Evolutionary conservation across 1,140 invertebrate genomes (phyloP).

Genomic region (Oryzaephilus surinamensis): DNA sequence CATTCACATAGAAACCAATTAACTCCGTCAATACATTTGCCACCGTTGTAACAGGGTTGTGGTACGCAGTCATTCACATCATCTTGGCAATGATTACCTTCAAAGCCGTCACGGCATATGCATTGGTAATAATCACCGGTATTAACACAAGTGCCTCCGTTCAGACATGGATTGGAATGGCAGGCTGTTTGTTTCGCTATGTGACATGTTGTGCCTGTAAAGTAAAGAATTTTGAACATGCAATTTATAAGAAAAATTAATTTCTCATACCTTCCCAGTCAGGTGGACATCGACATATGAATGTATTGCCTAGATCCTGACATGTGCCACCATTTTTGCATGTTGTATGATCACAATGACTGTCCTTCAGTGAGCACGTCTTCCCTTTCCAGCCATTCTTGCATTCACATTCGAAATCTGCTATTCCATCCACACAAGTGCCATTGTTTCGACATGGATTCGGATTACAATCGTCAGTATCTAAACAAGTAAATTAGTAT

Average conservation of each 20-base stretch:
- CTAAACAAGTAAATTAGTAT: conserved; percentile 39
- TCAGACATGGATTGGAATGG: conserved; percentile 56
- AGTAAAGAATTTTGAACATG: no score
- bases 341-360: conserved; percentile 52
- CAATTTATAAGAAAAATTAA: no score
- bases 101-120: conserved; percentile 54
- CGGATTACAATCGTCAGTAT: conserved; percentile 70
- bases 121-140: conserved; percentile 58
- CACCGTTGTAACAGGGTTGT: conserved; percentile 64
- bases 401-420: conserved; percentile 64
- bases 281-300: conserved; percentile 49
- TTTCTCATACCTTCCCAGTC: conserved; percentile 56
- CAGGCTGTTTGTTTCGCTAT: conserved; percentile 61
- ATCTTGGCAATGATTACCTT: conserved; percentile 50
- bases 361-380: conserved; percentile 54
- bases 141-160: conserved; percentile 67
- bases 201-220: conserved; percentile 53
- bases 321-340: conserved; percentile 57
- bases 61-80: conserved; percentile 54
- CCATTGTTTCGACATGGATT: conserved; percentile 67
- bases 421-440: conserved; percentile 62
- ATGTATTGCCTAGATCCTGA: conserved; percentile 52
- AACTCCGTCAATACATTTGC: conserved; percentile 65
- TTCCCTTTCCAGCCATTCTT: conserved; percentile 68
- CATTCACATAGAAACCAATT: conserved; percentile 72